Percentiles rank a stretch among this genome's conserved stretches.
phyloP scores from a whole-genome alignment of 1,140 invertebrate species.

The Drosophila busckii region DNA sequence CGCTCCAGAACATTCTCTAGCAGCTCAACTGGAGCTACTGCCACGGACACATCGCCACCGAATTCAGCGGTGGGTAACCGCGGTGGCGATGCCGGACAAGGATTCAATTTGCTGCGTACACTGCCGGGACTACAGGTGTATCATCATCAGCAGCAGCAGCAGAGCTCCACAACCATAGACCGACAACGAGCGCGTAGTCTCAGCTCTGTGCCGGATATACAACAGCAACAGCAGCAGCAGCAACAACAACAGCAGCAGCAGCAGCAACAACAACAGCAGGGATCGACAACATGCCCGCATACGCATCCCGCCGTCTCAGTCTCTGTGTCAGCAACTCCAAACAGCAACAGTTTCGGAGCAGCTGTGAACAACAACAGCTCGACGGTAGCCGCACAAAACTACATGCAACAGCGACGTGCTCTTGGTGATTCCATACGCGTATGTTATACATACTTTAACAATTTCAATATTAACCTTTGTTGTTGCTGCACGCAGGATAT shows the following conservation, averaged over 20 bases:
- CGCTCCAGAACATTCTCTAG: slow-evolving; percentile 88
- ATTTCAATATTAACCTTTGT: too few relatives aligned
- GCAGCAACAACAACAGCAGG: slow-evolving; percentile 38
- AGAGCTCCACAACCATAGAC: slow-evolving; percentile 79
- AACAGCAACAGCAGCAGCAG: slow-evolving; percentile 77
- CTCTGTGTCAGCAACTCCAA: slow-evolving; percentile 55
- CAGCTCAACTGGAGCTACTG: slow-evolving; percentile 84
- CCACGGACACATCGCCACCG: slow-evolving; percentile 79
- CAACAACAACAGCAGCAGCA: slow-evolving; percentile 56
- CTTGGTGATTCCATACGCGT: slow-evolving; percentile 63
- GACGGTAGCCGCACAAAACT: slow-evolving; percentile 40
- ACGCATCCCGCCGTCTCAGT: slow-evolving; percentile 50
- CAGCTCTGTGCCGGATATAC: slow-evolving; percentile 89
- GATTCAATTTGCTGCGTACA: slow-evolving; percentile 86
- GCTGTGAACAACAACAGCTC: slow-evolving; percentile 60
- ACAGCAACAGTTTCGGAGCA: slow-evolving; percentile 74
- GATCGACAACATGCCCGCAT: slow-evolving; percentile 22
- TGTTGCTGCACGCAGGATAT: slow-evolving; percentile 63
- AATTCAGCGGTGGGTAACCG: slow-evolving; percentile 17
- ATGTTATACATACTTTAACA: slow-evolving; percentile 13
- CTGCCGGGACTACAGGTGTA: slow-evolving; percentile 85
- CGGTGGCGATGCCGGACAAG: slow-evolving; percentile 80
- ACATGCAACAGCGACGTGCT: slow-evolving; percentile 59
- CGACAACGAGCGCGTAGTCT: slow-evolving; percentile 89
- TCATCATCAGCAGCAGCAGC: slow-evolving; percentile 65